A percentile compares a stretch with the other conserved stretches of the same genome.
Conservation (phyloP, 1,140 invertebrate species). For the Leptinotarsa defecta region DNA sequence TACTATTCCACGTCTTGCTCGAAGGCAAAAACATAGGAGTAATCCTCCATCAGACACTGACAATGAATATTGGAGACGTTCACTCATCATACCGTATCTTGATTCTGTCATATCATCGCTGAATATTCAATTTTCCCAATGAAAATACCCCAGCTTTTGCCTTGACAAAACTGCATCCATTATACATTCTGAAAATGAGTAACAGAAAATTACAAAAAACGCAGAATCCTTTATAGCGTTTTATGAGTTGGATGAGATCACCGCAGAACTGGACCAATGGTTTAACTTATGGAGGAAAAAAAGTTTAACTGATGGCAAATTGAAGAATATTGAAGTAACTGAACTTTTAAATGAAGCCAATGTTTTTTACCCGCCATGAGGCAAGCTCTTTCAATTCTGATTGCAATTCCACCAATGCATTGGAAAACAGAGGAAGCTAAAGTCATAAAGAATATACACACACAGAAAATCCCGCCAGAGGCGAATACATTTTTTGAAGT, state of each 20-base stretch:
- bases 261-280: not conserved
- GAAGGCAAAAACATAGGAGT: not conserved
- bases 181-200: not conserved
- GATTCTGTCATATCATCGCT: slow-evolving; percentile 30
- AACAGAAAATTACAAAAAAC: slow-evolving; percentile 25
- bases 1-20: slow-evolving; percentile 24
- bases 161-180: not conserved
- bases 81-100: slow-evolving; percentile 30
- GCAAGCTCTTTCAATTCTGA: not conserved
- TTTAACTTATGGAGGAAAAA: not conserved
- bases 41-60: slow-evolving; percentile 30
- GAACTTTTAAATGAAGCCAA: not conserved
- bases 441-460: too few species aligned
- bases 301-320: not conserved
- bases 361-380: not conserved
- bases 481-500: too few species aligned
- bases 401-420: not conserved
- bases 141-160: slow-evolving; percentile 31
- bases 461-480: too few species aligned
- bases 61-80: slow-evolving; percentile 29
- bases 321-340: not conserved
- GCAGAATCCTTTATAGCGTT: slow-evolving; percentile 25
- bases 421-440: too few species aligned
- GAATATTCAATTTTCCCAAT: slow-evolving; percentile 33
- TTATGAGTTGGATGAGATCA: slow-evolving; percentile 12